Percentiles rank a stretch among this genome's conserved stretches.
phyloP scores from a whole-genome alignment of 2,113 vertebrate species.

The Brachypteracias leptosomus region DNA sequence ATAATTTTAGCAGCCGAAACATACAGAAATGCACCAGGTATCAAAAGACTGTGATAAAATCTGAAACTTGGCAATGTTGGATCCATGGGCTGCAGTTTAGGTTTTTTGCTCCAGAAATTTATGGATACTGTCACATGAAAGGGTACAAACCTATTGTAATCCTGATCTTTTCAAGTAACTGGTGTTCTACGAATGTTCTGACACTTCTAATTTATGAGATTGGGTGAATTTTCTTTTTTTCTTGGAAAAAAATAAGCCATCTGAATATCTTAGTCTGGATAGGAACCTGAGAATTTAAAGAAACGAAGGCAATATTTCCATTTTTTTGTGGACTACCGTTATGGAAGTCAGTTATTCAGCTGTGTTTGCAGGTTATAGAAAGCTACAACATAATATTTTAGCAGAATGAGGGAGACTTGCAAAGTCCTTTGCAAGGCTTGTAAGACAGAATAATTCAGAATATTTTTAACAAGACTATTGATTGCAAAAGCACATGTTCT shows the following conservation, averaged over 20 bases:
- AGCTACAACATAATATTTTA: background rate
- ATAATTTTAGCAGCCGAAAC: background rate
- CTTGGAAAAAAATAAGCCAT: background rate
- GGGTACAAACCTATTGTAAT: background rate
- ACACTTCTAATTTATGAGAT: background rate
- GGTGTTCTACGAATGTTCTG: background rate
- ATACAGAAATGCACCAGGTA: background rate
- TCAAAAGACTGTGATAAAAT: background rate
- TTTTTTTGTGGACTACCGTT: background rate
- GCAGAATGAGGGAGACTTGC: background rate
- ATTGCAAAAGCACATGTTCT: constrained; percentile 44
- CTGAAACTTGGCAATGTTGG: background rate
- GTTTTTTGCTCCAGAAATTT: background rate
- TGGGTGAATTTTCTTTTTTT: background rate
- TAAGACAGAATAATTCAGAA: constrained; percentile 30
- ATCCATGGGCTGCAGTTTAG: background rate
- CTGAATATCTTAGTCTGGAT: background rate
- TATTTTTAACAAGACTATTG: constrained; percentile 42
- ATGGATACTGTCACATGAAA: background rate
- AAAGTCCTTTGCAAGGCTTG: background rate
- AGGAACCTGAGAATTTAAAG: background rate
- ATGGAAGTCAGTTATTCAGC: constrained; percentile 8
- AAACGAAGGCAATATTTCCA: background rate
- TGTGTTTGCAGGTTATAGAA: background rate
- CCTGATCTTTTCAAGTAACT: background rate